These are phyloP conservation scores for Melieria omissa DNA, from an alignment of 2,888 invertebrate species.

Conservation along the genomic window DNA sequence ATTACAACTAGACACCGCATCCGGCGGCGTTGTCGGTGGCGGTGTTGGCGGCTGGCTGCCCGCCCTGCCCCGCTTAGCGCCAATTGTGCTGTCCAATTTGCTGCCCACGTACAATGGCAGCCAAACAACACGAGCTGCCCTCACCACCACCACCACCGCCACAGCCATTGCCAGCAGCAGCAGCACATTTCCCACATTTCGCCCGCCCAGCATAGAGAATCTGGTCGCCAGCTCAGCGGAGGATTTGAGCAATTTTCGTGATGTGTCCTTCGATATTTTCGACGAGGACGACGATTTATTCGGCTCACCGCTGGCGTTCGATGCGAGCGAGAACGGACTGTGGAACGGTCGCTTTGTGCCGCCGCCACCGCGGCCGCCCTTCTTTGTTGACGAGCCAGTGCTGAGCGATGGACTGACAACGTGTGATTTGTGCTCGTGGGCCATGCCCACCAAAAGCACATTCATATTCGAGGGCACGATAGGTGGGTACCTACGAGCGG, in stretches of 20 bases:
- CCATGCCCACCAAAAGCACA: conserved; percentile 71
- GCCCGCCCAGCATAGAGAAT: conserved; percentile 62
- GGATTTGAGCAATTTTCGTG: conserved; percentile 61
- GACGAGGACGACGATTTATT: conserved; percentile 65
- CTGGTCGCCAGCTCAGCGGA: conserved; percentile 62
- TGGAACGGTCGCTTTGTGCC: conserved; percentile 71
- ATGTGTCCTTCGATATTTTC: conserved; percentile 64
- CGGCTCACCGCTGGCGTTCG: conserved; percentile 66
- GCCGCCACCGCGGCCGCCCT: conserved; percentile 75
- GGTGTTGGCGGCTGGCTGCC: conserved; percentile 15
- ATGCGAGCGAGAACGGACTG: conserved; percentile 66
- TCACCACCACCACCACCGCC: conserved; percentile 46
- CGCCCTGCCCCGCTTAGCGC: conserved; percentile 39
- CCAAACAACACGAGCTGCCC: conserved; percentile 34
- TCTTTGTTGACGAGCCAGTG: conserved; percentile 72
- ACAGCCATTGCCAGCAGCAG: conserved; percentile 26
- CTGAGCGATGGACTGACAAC: conserved; percentile 77
- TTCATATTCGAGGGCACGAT: conserved; percentile 72
- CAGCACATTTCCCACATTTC: conserved; percentile 52
- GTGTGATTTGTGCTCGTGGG: conserved; percentile 80
- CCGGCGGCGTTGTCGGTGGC: conserved; percentile 32
- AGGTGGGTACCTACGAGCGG: conserved; percentile 66
- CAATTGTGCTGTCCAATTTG: conserved; percentile 49
- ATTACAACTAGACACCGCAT: conserved; percentile 28
- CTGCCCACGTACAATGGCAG: conserved; percentile 41